Base-by-base conservation (phyloP, 2,797 vertebrate species). In the Nasua narica region DNA sequence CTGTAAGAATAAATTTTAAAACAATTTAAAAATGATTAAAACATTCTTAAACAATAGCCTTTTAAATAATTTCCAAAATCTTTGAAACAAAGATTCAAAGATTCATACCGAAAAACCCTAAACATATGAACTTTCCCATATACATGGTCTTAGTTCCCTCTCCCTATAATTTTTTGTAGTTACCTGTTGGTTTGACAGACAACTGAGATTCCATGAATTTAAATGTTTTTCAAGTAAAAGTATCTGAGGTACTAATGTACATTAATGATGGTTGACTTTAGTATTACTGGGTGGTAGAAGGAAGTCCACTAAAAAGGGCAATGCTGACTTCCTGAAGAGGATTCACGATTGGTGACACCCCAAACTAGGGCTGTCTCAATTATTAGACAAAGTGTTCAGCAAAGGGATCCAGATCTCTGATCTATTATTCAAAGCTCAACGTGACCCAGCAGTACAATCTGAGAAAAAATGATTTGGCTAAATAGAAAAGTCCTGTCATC, bases 181-280 rank as follows among this genome's bases (percentile, higher is more conserved):
- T 89, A 87, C 7, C 27, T 83, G 87, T 6, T 77, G 46, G 7
- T 50, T n/a, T 91, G 69, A 95, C 29, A 89, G 54, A 92, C 5
- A 85, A 91, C 3, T 14, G 32, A 96, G 46, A 77, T 77, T 92
- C 19, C 48, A 81, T 77, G 10, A 93, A 87, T 87, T 84, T 95
- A 89, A 93, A 52, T 87, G 9, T 74, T 72, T 89, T 89, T 87
- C 50, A 62, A 54, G 76, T 40, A 95, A 88, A 54, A 86, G 37
- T 27, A 84, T 76, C 54, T 72, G 74, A 70, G 18, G 70, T 37
- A 21, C 50, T 72, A 54, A 67, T 5, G 27, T 40, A 11, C 1
- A 69, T 9, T 48, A 32, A 5, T 2, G 43, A 37, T 37, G 43
- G 35, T 50, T 58, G 58, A 58, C 32, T 85, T 93, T 9, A 18